Evolutionary conservation across 2,888 invertebrate genomes (phyloP).

Genomic region (Molorchus minor): DNA sequence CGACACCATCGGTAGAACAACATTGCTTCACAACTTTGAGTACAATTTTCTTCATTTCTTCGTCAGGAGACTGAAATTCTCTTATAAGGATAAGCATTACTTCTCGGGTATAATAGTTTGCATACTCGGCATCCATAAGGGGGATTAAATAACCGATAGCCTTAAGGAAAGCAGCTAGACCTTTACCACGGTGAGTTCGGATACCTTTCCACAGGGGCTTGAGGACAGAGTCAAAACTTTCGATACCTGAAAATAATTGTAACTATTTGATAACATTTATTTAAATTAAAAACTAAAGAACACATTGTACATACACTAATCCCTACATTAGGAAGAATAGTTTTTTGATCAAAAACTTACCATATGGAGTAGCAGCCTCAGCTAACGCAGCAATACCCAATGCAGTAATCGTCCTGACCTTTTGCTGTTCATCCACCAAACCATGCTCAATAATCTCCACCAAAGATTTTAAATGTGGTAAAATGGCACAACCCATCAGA

Average conservation of each 20-base stretch:
- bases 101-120: conserved; percentile 99
- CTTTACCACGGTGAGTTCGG: conserved; percentile 88
- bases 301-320: no score
- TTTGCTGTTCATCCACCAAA: conserved; percentile 98
- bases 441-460: conserved; percentile 99
- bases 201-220: conserved; percentile 99
- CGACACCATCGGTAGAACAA: conserved; percentile 99
- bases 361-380: conserved; percentile 99
- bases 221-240: conserved; percentile 98
- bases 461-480: conserved; percentile 96
- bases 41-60: conserved; percentile 99
- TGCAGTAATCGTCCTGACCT: conserved; percentile 98
- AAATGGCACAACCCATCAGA: conserved; percentile 98
- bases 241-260: conserved; percentile 69
- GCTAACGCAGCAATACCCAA: conserved; percentile 97
- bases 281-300: background rate
- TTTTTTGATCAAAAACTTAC: conserved; percentile 57
- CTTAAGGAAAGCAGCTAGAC: conserved; percentile 98
- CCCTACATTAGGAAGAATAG: background rate
- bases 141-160: conserved; percentile 99
- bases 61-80: conserved; percentile 99
- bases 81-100: conserved; percentile 98
- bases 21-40: conserved; percentile 99
- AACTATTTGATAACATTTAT: background rate
- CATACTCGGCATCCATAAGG: conserved; percentile 99